A percentile compares a stretch with the other conserved stretches of the same genome.
Evolutionary conservation across 2,113 vertebrate species (phyloP).

Genomic region (Piaya cayana): DNA sequence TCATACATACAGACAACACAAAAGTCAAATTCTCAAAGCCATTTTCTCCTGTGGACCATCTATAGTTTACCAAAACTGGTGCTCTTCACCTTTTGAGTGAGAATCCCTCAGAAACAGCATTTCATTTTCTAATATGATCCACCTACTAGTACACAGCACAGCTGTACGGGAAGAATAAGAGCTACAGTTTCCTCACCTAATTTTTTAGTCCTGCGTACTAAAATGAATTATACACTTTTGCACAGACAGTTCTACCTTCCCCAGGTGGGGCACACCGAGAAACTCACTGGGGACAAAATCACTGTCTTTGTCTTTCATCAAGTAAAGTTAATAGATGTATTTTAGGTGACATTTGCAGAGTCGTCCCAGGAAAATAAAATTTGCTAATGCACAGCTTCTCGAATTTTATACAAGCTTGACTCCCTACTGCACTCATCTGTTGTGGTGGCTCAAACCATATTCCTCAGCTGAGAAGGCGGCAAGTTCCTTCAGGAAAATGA

Average conservation of each 20-base stretch:
- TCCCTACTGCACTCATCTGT: neutral
- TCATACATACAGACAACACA: neutral
- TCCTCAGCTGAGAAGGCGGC: slow-evolving; percentile 6
- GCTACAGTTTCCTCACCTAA: neutral
- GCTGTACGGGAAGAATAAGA: neutral
- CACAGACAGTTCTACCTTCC: neutral
- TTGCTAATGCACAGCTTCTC: neutral
- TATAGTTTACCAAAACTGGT: neutral
- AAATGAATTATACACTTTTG: neutral
- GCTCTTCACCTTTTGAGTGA: neutral
- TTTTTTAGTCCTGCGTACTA: neutral
- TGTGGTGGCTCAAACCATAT: slow-evolving; percentile 23
- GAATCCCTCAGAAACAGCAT: neutral
- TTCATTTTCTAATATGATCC: neutral
- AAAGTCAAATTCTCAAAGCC: neutral
- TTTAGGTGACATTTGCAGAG: neutral
- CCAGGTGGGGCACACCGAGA: neutral
- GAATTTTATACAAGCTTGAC: neutral
- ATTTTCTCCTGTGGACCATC: neutral
- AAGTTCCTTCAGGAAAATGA: slow-evolving; percentile 22
- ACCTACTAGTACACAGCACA: neutral
- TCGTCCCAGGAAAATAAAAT: neutral
- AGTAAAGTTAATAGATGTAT: neutral
- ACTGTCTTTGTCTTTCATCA: neutral
- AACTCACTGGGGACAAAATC: neutral